A percentile compares a stretch with the other conserved stretches of the same genome.
These are phyloP conservation scores for Gorsachius magnificus DNA, from an alignment of 2,797 vertebrate species.

Conservation along the genomic window DNA sequence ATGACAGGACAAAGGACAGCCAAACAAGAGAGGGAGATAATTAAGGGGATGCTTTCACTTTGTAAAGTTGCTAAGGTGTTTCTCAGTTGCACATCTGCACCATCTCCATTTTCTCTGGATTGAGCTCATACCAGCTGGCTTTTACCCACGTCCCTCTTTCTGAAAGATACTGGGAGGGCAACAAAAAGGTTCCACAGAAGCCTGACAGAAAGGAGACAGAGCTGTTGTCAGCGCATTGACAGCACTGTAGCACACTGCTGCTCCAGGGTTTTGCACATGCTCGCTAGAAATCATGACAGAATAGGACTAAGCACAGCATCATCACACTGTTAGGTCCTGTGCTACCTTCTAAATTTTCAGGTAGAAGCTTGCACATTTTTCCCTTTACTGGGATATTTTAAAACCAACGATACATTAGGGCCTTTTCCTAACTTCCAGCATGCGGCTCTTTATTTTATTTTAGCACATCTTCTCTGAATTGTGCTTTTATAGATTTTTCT, in stretches of 20 bases:
- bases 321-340: not conserved
- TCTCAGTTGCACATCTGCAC: not conserved
- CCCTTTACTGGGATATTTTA: not conserved
- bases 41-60: not conserved
- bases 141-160: not conserved
- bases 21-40: not conserved
- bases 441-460: not conserved
- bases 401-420: not conserved
- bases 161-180: not conserved
- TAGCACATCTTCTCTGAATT: not conserved
- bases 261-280: not conserved
- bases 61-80: not conserved
- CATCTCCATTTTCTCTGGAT: not conserved
- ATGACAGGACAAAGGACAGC: not conserved
- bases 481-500: not conserved
- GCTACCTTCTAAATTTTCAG: not conserved
- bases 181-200: not conserved
- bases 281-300: not conserved
- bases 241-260: not conserved
- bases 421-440: not conserved
- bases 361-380: not conserved
- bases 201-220: not conserved
- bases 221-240: not conserved
- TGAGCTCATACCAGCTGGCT: not conserved
- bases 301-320: not conserved